Base-by-base conservation (phyloP, 2,888 invertebrate genomes). In the Bellardia pandia region DNA sequence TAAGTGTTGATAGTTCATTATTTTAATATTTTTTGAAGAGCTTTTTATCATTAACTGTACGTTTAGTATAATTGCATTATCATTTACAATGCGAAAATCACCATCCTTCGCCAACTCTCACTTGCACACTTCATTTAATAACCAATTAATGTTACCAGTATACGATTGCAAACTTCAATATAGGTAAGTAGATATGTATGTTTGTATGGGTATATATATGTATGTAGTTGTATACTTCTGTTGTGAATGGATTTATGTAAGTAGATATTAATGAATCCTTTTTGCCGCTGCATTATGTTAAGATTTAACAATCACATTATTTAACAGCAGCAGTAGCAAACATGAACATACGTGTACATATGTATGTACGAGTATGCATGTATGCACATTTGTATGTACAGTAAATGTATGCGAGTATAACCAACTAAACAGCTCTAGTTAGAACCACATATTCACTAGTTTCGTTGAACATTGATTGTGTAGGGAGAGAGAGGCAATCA, bases 81-180 rank as follows among this genome's bases (percentile, higher is more conserved):
- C 62, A 71, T 83, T 62, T 33, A 42, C 58, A 69, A 53, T 1
- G 16, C n/a, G 14, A 56, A 42, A 56, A 53, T 53, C 4, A 2
- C 9, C 64, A 68, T 37, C 30, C 45, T 23, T 40, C 4, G 37
- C 53, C 37, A 60, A 60, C 7, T 45, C 75, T n/a, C 53, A 51
- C 66, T 76, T 9, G 45, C 62, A 75, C 37, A 75, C 62, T 60
- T 79, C 80, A 77, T 60, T 77, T 72, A 66, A 72, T 58, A 66
- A 71, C 16, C 42, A 81, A 72, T 77, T 68, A 81, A 76, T 86
- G 58, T 68, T 76, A 69, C 45, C 71, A 66, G 64, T 60, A 45
- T 51, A 62, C 16, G 42, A 75, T 69, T 75, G 1, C 1, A 23
- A 23, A 23, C 23, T 23, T 23, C 23, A 23, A 23, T 23, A 23